These are phyloP conservation scores for Heliothis virescens DNA, from an alignment of 1,140 invertebrate genomes.

Conservation along the genomic window DNA sequence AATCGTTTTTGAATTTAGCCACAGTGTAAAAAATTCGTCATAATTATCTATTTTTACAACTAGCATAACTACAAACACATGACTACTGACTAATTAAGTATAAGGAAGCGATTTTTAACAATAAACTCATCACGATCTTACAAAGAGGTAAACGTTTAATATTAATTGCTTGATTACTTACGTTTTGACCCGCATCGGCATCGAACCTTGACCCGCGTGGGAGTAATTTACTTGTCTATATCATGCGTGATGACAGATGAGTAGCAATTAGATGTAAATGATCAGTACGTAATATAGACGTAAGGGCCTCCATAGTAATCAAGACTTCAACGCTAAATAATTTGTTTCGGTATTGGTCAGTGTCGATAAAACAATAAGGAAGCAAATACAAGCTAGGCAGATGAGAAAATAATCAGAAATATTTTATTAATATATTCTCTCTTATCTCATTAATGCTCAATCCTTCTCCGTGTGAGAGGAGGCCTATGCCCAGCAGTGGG, in stretches of 20 bases:
- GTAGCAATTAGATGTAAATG: conserved; percentile 13
- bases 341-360: neutral
- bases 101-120: conserved; percentile 42
- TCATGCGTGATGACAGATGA: conserved; percentile 22
- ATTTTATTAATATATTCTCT: no score
- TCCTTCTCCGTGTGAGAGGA: no score
- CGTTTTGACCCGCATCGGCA: conserved; percentile 1
- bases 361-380: no score
- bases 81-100: conserved; percentile 40
- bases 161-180: conserved; percentile 22
- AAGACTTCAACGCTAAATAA: no score
- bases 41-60: neutral
- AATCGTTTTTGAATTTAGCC: neutral
- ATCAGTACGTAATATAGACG: neutral
- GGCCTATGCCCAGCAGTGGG: no score
- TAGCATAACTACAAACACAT: neutral
- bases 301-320: neutral
- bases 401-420: neutral
- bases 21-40: neutral
- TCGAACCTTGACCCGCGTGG: conserved; percentile 41
- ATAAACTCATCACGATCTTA: conserved; percentile 37
- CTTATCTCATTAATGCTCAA: no score
- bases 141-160: conserved; percentile 14
- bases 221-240: conserved; percentile 31
- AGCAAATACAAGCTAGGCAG: neutral